These are phyloP conservation scores for Dinocampus coccinellae DNA, from an alignment of 2,888 invertebrate species.

Conservation along the genomic window DNA sequence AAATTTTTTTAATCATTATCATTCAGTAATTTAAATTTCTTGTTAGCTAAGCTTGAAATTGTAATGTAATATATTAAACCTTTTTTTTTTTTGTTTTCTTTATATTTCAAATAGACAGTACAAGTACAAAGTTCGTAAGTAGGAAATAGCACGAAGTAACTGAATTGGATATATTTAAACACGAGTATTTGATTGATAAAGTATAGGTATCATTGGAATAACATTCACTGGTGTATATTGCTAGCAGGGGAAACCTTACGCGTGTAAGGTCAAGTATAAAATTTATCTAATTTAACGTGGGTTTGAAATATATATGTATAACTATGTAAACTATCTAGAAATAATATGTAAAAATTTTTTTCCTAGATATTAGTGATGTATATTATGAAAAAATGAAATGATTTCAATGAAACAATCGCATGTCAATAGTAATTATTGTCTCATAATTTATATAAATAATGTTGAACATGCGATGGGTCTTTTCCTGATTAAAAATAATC, in stretches of 20 bases:
- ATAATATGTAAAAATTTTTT: not conserved
- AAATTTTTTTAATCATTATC: conserved; percentile 20
- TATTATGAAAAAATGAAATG: not conserved
- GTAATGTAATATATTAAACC: no score
- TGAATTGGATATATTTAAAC: not conserved
- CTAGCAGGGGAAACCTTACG: conserved; percentile 12
- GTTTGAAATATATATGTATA: not conserved
- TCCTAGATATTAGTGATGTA: no score
- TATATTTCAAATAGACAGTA: not conserved
- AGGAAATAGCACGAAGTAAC: not conserved
- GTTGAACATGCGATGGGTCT: not conserved
- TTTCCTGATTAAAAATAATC: conserved; percentile 14
- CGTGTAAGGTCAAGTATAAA: conserved; percentile 14
- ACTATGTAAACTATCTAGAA: not conserved
- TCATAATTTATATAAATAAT: not conserved
- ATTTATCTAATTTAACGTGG: conserved; percentile 4
- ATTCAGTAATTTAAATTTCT: no score
- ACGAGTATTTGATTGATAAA: not conserved
- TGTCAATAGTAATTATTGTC: not conserved
- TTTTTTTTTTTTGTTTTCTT: not conserved
- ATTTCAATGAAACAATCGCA: not conserved
- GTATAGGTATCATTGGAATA: not conserved
- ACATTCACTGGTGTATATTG: not conserved
- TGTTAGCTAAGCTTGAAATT: no score
- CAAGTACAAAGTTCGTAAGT: no score